phyloP scores from a whole-genome alignment of 1,140 invertebrate genomes.

The Nasonia giraulti region DNA sequence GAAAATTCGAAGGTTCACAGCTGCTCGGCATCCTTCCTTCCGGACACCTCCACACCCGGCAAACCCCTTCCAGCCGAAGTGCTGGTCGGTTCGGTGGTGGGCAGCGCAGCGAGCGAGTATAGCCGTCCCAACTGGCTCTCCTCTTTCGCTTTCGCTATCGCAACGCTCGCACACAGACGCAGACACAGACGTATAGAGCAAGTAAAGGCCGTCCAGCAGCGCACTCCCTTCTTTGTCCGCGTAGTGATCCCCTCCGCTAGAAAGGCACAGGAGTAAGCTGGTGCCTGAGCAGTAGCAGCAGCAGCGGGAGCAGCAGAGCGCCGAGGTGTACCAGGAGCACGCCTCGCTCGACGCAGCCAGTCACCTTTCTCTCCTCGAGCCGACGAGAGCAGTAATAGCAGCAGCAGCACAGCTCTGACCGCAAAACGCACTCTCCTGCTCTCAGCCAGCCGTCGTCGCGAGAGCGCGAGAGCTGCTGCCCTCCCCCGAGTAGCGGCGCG shows the following conservation, averaged over 20 bases:
- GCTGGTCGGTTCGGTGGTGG: too few relatives aligned
- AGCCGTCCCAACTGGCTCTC: too few relatives aligned
- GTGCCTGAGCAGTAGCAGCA: background rate
- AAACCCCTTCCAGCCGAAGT: too few relatives aligned
- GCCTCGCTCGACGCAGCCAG: constrained; percentile 60
- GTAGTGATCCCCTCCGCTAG: constrained; percentile 18
- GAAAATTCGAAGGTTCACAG: too few relatives aligned
- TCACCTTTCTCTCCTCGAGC: constrained; percentile 71
- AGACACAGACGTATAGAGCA: too few relatives aligned
- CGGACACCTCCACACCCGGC: too few relatives aligned
- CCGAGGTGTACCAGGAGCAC: constrained; percentile 57
- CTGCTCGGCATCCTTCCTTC: too few relatives aligned
- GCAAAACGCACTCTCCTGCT: background rate
- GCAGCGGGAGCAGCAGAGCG: background rate
- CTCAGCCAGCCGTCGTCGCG: background rate
- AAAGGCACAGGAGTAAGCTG: constrained; percentile 16
- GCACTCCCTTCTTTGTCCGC: constrained; percentile 65
- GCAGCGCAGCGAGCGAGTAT: too few relatives aligned
- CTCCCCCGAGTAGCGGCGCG: background rate
- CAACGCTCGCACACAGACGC: background rate
- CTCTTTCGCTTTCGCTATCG: background rate
- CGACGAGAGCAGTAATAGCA: constrained; percentile 49
- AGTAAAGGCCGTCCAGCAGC: background rate
- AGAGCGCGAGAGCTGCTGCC: constrained; percentile 12
- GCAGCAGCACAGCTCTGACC: background rate